Evolutionary conservation across 2,888 invertebrate genomes (phyloP).

Genomic region (Mystacides longicornis): DNA sequence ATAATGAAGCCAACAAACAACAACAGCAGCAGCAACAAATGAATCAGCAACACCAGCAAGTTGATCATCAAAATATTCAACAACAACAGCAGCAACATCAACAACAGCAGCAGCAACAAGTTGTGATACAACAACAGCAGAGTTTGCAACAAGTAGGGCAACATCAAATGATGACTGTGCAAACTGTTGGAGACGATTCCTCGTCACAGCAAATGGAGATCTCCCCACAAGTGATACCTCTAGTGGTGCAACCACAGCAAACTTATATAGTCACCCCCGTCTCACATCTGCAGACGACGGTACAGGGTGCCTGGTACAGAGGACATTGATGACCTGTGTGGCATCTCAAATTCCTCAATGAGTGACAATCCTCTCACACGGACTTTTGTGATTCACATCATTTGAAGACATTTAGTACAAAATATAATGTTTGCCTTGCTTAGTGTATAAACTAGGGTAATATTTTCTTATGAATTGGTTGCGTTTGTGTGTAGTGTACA

Average conservation of each 20-base stretch:
- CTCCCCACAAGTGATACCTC: constrained; percentile 57
- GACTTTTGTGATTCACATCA: too few species aligned
- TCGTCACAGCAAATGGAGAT: constrained; percentile 51
- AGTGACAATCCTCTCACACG: too few species aligned
- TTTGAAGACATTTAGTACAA: too few species aligned
- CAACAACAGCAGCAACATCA: constrained; percentile 40
- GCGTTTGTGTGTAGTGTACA: too few species aligned
- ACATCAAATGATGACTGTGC: constrained; percentile 41
- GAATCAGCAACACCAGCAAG: constrained; percentile 38
- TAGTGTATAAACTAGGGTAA: too few species aligned
- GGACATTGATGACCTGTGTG: constrained; percentile 41
- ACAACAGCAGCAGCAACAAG: constrained; percentile 41
- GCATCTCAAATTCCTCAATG: too few species aligned
- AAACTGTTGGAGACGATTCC: constrained; percentile 43
- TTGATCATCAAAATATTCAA: constrained; percentile 33
- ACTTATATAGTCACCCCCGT: constrained; percentile 60
- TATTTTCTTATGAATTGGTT: too few species aligned
- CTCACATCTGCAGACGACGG: constrained; percentile 56
- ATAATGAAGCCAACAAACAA: constrained; percentile 28
- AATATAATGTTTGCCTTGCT: too few species aligned
- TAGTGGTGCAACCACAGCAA: constrained; percentile 57
- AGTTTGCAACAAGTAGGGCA: constrained; percentile 35
- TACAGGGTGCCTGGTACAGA: constrained; percentile 51
- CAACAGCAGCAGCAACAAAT: constrained; percentile 35
- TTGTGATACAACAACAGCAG: constrained; percentile 35